phyloP scores from a whole-genome alignment of 2,113 vertebrate species.

The Micromys minutus region DNA sequence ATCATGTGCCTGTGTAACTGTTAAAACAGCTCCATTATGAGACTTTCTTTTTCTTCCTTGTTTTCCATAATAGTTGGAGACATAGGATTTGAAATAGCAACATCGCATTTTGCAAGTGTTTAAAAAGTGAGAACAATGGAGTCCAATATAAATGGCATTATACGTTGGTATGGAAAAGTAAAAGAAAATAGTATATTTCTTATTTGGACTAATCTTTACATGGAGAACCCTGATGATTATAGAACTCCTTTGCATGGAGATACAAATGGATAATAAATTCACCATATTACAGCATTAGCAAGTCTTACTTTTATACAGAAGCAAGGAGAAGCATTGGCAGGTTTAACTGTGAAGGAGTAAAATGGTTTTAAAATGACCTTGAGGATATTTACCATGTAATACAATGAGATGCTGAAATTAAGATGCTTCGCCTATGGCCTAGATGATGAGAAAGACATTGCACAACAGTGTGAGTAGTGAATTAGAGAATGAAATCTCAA shows the following conservation, averaged over 20 bases:
- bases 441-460: neutral
- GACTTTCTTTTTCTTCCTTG: neutral
- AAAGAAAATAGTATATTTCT: neutral
- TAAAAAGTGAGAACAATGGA: neutral
- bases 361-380: neutral
- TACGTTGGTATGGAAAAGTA: neutral
- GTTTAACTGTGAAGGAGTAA: neutral
- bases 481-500: neutral
- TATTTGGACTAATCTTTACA: neutral
- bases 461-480: neutral
- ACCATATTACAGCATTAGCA: neutral
- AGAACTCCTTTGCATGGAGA: neutral
- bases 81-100: too few species aligned
- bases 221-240: neutral
- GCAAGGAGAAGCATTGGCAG: neutral
- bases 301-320: neutral
- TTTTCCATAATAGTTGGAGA: neutral
- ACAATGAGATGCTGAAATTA: neutral
- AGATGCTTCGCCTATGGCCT: neutral
- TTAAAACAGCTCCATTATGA: neutral
- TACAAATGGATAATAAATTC: too few species aligned
- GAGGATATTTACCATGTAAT: neutral
- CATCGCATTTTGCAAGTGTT: neutral
- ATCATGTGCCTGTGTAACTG: neutral
- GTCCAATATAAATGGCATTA: neutral